Base-by-base conservation (phyloP, 2,797 vertebrate species). In the Enteromius thamalakanensis region DNA sequence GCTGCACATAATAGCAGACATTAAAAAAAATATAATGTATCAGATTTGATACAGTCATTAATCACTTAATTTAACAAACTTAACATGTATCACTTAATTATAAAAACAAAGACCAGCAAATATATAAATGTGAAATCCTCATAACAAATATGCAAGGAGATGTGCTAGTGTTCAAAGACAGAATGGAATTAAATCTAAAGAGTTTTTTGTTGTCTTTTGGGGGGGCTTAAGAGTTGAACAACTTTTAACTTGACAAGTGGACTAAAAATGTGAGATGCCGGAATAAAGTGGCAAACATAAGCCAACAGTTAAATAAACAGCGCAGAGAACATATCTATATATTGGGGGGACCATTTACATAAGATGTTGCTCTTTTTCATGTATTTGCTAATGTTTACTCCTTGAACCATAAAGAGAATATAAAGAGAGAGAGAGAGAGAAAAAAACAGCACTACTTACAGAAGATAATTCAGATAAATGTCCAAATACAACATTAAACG, bases 391-490 rank as follows among this genome's bases (percentile, higher is more conserved):
- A 15, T 17, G 7, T 40, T 76, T 37, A 76, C 7, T 6, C 19
- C 72, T 58, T 37, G 7, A 55, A 40, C 55, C 1, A 29, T n/a
- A 40, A 58, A 40, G 12, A 23, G 17, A 74, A 53, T 34, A 12
- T 74, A 29, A 75, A 34, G 10, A 42, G 10, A 42, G 37, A 37
- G 34, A 37, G 34, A 40, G 37, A 40, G 9, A 9, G 1, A 42
- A 42, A 10, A 42, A 37, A 58, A 23, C 14, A 14, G 5, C 6
- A 14, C 47, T n/a, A 55, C 10, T 74, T 14, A 3, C 0, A 6
- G 32, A 11, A 75, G 51, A 37, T 76, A 58, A 58, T 75, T 32
- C 34, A 37, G 51, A 75, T 15, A 12, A 40, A 55, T 55, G 72
- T 23, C 51, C 19, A 37, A 75, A 75, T 40, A 75, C 6, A 75